Evolutionary conservation across 2,888 invertebrate species (phyloP).

Genomic region (Tuberolachnus salignus): DNA sequence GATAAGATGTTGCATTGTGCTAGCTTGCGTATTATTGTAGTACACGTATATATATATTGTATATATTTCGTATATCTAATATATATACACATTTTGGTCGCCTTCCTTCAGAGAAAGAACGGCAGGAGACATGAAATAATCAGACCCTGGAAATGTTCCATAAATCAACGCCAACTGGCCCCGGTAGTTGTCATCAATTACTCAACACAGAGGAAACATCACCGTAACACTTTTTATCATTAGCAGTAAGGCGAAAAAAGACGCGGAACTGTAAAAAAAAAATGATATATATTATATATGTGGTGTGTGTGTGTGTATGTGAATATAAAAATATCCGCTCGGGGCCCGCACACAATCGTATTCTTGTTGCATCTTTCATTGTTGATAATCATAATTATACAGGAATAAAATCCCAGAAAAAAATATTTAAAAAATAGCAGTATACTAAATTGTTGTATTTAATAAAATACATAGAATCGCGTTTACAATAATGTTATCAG

Average conservation of each 20-base stretch:
- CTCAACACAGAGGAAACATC: conserved; percentile 46
- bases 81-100: conserved; percentile 21
- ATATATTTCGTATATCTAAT: conserved; percentile 29
- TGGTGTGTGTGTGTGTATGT: background rate
- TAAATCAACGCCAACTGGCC: conserved; percentile 57
- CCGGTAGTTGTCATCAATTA: conserved; percentile 56
- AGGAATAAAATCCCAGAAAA: background rate
- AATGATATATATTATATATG: background rate
- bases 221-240: conserved; percentile 53
- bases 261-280: background rate
- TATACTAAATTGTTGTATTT: conserved; percentile 12
- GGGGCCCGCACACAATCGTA: background rate
- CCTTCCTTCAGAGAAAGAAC: conserved; percentile 14
- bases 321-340: background rate
- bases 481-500: background rate
- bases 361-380: conserved; percentile 2
- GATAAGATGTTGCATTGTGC: conserved; percentile 53
- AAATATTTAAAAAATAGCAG: background rate
- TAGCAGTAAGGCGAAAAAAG: conserved; percentile 38
- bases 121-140: conserved; percentile 55
- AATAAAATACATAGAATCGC: conserved; percentile 7
- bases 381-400: background rate
- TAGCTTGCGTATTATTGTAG: conserved; percentile 53
- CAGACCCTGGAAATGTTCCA: conserved; percentile 53
- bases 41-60: conserved; percentile 17